Conservation (phyloP, 1,140 invertebrate species). For the Bombus terrestris region DNA sequence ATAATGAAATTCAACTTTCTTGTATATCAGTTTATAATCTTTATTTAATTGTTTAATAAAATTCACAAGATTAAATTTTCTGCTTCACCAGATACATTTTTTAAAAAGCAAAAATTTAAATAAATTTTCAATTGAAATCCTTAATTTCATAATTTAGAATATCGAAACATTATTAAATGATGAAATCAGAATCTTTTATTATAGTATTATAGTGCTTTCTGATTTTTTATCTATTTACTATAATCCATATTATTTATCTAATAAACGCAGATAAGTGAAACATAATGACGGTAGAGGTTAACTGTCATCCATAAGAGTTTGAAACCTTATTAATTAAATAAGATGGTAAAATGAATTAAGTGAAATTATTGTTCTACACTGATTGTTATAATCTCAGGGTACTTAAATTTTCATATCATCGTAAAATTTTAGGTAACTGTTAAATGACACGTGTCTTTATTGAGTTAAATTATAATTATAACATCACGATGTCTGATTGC, state of each 20-base stretch:
- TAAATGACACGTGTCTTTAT: background rate
- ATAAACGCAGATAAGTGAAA: background rate
- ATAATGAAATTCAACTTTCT: slow-evolving; percentile 8
- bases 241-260: background rate
- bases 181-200: background rate
- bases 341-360: slow-evolving; percentile 22
- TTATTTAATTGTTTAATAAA: background rate
- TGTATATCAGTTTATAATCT: too few relatives aligned
- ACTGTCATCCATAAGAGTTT: background rate
- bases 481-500: slow-evolving; percentile 16
- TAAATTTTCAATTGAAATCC: background rate
- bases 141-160: too few relatives aligned
- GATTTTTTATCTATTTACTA: background rate
- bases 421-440: background rate
- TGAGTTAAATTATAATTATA: background rate
- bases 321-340: slow-evolving; percentile 27
- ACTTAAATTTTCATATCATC: background rate
- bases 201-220: background rate
- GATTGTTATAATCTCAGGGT: background rate
- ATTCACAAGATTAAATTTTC: background rate
- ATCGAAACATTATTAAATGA: background rate
- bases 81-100: background rate
- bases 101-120: background rate
- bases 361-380: background rate
- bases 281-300: background rate